Evolutionary conservation across 1,140 invertebrate species (phyloP).

Genomic region (Tyrophagus putrescentiae): DNA sequence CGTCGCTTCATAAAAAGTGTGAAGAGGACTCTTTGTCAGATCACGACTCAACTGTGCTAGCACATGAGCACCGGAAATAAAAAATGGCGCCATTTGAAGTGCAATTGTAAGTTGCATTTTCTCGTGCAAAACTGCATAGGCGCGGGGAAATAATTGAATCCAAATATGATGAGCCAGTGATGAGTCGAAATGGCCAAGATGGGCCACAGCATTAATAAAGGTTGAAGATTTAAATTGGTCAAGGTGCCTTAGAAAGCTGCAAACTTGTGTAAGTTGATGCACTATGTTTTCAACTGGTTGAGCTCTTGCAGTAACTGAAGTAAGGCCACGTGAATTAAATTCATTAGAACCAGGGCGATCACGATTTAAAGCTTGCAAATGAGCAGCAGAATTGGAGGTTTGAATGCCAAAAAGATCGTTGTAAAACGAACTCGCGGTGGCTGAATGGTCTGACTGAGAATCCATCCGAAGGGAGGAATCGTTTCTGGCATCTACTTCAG

Average conservation of each 20-base stretch:
- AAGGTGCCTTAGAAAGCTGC: background rate
- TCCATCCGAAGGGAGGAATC: too few species aligned
- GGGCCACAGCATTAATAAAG: slow-evolving; percentile 61
- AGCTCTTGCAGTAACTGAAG: too few species aligned
- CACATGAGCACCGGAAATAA: slow-evolving; percentile 82
- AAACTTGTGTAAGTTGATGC: too few species aligned
- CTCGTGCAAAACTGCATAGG: slow-evolving; percentile 75
- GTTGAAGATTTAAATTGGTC: slow-evolving; percentile 32
- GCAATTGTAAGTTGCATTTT: slow-evolving; percentile 53
- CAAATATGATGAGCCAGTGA: slow-evolving; percentile 70
- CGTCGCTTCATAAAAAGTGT: slow-evolving; percentile 80
- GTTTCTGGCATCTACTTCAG: too few species aligned
- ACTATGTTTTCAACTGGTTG: too few species aligned
- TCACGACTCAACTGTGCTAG: slow-evolving; percentile 79
- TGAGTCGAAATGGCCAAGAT: slow-evolving; percentile 85
- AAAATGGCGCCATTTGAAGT: slow-evolving; percentile 70
- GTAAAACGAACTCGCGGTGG: too few species aligned
- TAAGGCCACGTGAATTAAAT: too few species aligned
- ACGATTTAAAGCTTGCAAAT: too few species aligned
- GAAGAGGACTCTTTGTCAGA: slow-evolving; percentile 72
- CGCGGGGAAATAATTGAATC: slow-evolving; percentile 68
- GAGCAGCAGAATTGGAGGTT: too few species aligned
- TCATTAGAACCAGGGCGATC: too few species aligned
- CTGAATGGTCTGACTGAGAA: too few species aligned
- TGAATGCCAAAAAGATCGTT: too few species aligned